Percentiles rank a stretch among this genome's conserved stretches.
Evolutionary conservation across 2,888 invertebrate species (phyloP).

Genomic region (Dioctria linearis): DNA sequence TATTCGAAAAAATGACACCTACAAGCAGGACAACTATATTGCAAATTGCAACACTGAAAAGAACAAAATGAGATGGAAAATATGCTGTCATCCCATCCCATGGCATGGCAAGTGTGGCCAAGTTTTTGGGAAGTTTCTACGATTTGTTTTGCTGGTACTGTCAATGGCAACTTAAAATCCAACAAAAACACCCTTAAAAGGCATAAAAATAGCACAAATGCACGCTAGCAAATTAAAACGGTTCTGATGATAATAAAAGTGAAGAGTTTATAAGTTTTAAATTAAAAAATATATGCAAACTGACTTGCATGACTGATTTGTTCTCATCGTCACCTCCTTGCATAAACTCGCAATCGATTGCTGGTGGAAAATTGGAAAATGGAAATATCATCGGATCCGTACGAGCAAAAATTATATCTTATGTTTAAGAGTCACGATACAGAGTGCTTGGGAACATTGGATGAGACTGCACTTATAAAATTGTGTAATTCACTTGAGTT

Average conservation of each 20-base stretch:
- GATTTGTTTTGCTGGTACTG: slow-evolving; percentile 43
- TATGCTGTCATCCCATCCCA: slow-evolving; percentile 21
- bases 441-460: slow-evolving; percentile 79
- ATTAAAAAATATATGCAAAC: background rate
- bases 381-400: slow-evolving; percentile 76
- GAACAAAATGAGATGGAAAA: background rate
- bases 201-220: slow-evolving; percentile 12
- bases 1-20: too few relatives aligned
- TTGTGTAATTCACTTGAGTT: slow-evolving; percentile 85
- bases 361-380: slow-evolving; percentile 51
- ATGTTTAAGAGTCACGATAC: slow-evolving; percentile 86
- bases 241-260: background rate
- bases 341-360: slow-evolving; percentile 42
- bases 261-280: background rate
- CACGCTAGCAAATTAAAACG: background rate
- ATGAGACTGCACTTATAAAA: slow-evolving; percentile 77
- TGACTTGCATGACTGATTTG: slow-evolving; percentile 22
- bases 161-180: slow-evolving; percentile 35
- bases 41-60: too few relatives aligned
- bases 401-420: slow-evolving; percentile 85
- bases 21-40: background rate
- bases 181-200: slow-evolving; percentile 19
- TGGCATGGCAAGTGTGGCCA: background rate
- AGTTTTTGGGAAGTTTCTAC: slow-evolving; percentile 14
- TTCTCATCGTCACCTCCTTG: slow-evolving; percentile 21